Evolutionary conservation across 2,113 vertebrate genomes (phyloP), one percentile per base, ranked within the genome.

Genomic region (Cercocebus atys): DNA sequence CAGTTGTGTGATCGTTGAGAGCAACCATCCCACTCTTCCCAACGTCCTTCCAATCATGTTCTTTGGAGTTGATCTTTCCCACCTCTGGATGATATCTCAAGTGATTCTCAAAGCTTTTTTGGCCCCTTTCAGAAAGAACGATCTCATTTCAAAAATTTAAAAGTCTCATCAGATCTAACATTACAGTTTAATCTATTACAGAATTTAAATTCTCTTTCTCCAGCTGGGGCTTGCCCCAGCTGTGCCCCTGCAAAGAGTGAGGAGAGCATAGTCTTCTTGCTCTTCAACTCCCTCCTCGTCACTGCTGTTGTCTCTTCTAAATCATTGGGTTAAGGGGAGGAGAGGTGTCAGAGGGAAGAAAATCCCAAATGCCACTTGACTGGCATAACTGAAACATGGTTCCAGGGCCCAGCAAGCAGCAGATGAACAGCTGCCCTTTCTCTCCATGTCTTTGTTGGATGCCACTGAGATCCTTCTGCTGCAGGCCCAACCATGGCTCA

Each of bases 111-210:
- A 88, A 93, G 52, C 7, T 87, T 64, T 91, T 66, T 61, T n/a
- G 20, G 6, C 50, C 50, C 27, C 45, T 40, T 72, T 96, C 66
- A 88, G 86, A 87, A 97, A 90, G 82, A 84, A 96, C 3, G 85
- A 73, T 75, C 50, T 93, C 82, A 88, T 66, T 85, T 90, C 72
- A 93, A 93, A 90, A 93, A 88, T 94, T 47, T 89, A n/a, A 88
- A 97, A 93, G 73, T 92, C 78, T 95, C 90, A 81, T 96, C 72
- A 88, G 88, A 43, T 92, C 78, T 47, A 89, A 82, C 61, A 70
- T 84, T 81, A 91, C 30, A 86, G 72, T 85, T 92, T 45, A 84
- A 75, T 90, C 61, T 90, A 64, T 72, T 76, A 50, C 47, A 79
- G 59, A 73, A 87, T 92, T 85, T 81, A 88, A 91, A 82, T 85